Evolutionary conservation across 2,797 vertebrate species (phyloP).

Genomic region (Borostomias antarcticus): DNA sequence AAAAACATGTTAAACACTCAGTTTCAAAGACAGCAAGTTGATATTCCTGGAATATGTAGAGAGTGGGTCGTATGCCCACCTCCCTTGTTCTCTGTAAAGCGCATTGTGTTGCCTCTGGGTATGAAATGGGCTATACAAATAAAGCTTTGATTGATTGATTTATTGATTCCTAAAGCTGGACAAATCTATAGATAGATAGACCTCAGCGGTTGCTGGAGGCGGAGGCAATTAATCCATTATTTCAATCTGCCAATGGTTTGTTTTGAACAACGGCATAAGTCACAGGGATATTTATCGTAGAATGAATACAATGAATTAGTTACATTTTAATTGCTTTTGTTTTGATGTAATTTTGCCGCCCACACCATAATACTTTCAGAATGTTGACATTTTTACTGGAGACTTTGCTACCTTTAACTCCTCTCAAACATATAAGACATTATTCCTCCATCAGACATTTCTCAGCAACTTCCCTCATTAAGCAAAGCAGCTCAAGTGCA

Average conservation of each 20-base stretch:
- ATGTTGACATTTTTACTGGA: not conserved
- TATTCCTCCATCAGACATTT: not conserved
- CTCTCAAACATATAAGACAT: not conserved
- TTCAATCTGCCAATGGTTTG: not conserved
- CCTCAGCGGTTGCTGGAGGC: too few relatives aligned
- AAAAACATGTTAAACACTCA: too few relatives aligned
- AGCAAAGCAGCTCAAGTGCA: not conserved
- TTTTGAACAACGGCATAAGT: not conserved
- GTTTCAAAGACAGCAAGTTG: too few relatives aligned
- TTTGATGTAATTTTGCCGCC: not conserved
- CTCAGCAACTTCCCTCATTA: not conserved
- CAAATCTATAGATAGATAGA: too few relatives aligned
- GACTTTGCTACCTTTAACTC: not conserved
- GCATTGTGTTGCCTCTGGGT: too few relatives aligned
- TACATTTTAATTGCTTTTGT: conserved; percentile 3
- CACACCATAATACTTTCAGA: not conserved
- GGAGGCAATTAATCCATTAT: not conserved
- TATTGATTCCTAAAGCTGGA: too few relatives aligned
- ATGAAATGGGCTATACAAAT: too few relatives aligned
- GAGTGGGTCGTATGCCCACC: too few relatives aligned
- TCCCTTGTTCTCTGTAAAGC: too few relatives aligned
- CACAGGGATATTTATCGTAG: not conserved
- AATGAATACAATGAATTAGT: conserved; percentile 3
- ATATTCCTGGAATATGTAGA: too few relatives aligned
- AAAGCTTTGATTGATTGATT: too few relatives aligned